Conservation (phyloP, 1,140 invertebrate species). For the Caenorhabditis inopinata region DNA sequence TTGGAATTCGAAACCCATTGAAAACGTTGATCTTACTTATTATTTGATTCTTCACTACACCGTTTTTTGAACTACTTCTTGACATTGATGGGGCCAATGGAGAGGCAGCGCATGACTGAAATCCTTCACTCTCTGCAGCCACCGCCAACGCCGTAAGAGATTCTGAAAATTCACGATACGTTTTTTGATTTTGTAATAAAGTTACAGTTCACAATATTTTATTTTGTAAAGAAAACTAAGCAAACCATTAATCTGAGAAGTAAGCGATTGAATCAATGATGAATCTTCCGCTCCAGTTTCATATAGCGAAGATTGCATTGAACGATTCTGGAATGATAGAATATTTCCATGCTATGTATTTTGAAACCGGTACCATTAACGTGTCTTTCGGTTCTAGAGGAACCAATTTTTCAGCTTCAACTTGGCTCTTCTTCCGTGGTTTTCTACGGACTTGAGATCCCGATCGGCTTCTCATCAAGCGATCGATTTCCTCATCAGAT, state of each 20-base stretch:
- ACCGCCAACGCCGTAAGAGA: background rate
- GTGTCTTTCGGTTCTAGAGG: background rate
- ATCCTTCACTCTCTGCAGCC: background rate
- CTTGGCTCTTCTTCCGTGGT: constrained; percentile 1
- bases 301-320: constrained; percentile 16
- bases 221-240: too few species aligned
- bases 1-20: background rate
- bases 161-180: background rate
- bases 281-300: constrained; percentile 14
- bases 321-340: background rate
- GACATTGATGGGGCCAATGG: background rate
- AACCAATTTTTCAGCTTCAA: constrained; percentile 2
- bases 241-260: constrained; percentile 5
- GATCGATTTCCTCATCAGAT: constrained; percentile 28
- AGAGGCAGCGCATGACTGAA: background rate
- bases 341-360: too few species aligned
- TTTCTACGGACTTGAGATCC: constrained; percentile 6
- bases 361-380: too few species aligned
- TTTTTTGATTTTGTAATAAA: too few species aligned
- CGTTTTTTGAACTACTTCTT: background rate
- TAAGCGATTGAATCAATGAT: background rate
- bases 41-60: constrained; percentile 1
- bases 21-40: background rate
- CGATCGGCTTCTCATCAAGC: constrained; percentile 6
- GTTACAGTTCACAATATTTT: too few species aligned